Conservation (phyloP, 2,888 invertebrate genomes). For the Pristionchus exspectatus region DNA sequence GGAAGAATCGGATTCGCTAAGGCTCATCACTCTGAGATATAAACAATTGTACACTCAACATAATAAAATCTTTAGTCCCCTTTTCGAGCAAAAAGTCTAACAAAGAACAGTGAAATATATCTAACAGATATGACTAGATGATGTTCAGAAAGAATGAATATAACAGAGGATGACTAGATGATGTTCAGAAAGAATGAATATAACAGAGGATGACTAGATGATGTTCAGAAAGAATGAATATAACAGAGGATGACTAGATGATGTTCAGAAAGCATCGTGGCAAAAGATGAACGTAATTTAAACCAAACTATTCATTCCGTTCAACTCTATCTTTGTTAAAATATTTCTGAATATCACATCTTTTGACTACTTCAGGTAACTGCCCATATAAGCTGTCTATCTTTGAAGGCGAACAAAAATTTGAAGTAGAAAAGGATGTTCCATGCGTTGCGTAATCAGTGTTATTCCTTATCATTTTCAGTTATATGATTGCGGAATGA, state of each 20-base stretch:
- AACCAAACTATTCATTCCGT: too few species aligned
- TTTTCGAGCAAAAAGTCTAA: background rate
- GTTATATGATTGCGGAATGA: too few species aligned
- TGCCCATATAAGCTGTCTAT: too few species aligned
- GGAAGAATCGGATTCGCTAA: conserved; percentile 56
- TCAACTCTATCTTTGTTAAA: too few species aligned
- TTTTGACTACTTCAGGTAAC: too few species aligned
- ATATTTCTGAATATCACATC: too few species aligned
- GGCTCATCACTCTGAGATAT: conserved; percentile 52
- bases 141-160: background rate
- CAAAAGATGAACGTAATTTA: too few species aligned
- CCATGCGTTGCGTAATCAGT: too few species aligned
- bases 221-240: background rate
- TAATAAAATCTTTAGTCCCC: conserved; percentile 22
- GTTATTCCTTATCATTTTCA: too few species aligned
- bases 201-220: background rate
- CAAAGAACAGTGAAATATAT: background rate
- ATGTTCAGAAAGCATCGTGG: too few species aligned
- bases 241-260: background rate
- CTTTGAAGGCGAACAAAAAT: too few species aligned
- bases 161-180: background rate
- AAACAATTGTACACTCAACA: background rate
- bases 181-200: background rate
- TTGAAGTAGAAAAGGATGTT: too few species aligned
- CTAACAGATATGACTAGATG: background rate